A percentile compares a stretch with the other conserved stretches of the same genome.
Evolutionary conservation across 2,113 vertebrate genomes (phyloP).

Genomic region (Malurus melanocephalus): DNA sequence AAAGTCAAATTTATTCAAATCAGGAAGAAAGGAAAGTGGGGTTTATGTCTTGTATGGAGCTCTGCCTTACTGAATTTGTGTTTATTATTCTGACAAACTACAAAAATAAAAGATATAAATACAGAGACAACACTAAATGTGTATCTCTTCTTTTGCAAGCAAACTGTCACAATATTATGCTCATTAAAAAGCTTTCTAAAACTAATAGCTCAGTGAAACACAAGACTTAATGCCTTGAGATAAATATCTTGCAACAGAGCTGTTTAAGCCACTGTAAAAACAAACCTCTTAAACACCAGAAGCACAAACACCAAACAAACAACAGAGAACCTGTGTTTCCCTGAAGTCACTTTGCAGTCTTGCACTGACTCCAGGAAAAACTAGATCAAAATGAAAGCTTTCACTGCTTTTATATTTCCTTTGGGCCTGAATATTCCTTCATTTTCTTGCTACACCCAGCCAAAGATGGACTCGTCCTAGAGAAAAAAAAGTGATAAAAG

Average conservation of each 20-base stretch:
- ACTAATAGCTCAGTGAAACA: constrained; percentile 38
- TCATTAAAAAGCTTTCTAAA: constrained; percentile 42
- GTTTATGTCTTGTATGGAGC: neutral
- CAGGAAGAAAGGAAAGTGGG: neutral
- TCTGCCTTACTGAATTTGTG: constrained; percentile 8
- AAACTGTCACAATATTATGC: constrained; percentile 54
- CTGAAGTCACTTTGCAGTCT: neutral
- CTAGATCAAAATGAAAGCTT: neutral
- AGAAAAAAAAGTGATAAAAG: neutral
- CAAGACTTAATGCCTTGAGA: constrained; percentile 42
- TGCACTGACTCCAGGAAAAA: neutral
- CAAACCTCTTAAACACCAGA: constrained; percentile 16
- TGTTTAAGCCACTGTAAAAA: constrained; percentile 32
- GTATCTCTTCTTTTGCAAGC: constrained; percentile 24
- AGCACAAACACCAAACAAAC: neutral
- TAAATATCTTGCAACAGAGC: constrained; percentile 20
- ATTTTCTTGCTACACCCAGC: constrained; percentile 50
- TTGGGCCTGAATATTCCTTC: neutral
- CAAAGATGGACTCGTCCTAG: constrained; percentile 55
- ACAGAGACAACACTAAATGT: neutral
- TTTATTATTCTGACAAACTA: constrained; percentile 47
- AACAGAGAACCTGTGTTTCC: neutral
- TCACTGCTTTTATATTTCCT: neutral
- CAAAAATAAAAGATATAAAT: constrained; percentile 7
- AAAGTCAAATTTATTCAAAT: constrained; percentile 44